Base-by-base conservation (phyloP, 2,888 invertebrate species). In the Agriopis aurantiaria region DNA sequence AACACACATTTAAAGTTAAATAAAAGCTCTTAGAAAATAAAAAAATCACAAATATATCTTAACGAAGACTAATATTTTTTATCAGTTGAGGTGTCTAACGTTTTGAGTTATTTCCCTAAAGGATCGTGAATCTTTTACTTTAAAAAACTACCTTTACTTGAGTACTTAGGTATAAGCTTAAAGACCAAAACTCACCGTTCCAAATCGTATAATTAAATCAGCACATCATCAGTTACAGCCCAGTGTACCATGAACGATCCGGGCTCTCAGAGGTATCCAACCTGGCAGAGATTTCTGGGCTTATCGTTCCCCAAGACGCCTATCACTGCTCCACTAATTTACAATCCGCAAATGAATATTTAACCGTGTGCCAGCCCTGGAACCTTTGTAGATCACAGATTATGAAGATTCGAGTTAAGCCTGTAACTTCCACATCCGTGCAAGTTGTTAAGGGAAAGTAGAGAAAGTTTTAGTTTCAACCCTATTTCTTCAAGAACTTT, bases 341-440 rank as follows among this genome's bases (percentile, higher is more conserved):
- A 91, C 88, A 89, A 89, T 87, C 90, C 87, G 82, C 86, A 84
- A 87, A 90, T 92, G 91, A 91, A 92, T 92, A 91, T 91, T 92
- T 91, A 89, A 91, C 90, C 78, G 53, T 62, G 53, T 62, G 65
- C 52, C 69, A 69, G 43, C 65, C 69, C 62, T 66, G 58, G 49
- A 70, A 66, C 55, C 65, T 40, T 23, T 58, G 52, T 51, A 60
- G 59, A 66, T 67, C 70, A 67, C 62, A 71, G 66, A 71, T 67
- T 63, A 67, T 9, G n/a, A 60, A 66, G 59, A 67, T 63, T 64
- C 10, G 52, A 62, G 65, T 63, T 59, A 69, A 69, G 65, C 65
- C 43, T 65, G 51, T 61, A 59, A 69, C 53, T 69, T 69, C 55
- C 59, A 55, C 59, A 49, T 46, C 55, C 40, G 56, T 53, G 45